These are phyloP conservation scores for Lycodopsis pacificus DNA, from an alignment of 2,797 vertebrate genomes.

Conservation along the genomic window DNA sequence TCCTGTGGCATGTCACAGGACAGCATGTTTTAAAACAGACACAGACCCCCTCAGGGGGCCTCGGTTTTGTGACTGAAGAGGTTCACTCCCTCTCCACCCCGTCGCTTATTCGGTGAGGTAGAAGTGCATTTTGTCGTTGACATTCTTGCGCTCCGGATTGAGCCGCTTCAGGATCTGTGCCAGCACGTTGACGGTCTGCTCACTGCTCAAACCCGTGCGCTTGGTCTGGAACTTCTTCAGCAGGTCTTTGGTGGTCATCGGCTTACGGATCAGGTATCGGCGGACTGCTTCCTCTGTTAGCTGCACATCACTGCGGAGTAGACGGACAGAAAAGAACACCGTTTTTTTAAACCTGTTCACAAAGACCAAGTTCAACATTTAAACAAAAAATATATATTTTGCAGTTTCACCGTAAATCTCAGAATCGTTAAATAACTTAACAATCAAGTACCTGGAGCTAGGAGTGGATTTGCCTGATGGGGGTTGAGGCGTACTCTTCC, in stretches of 20 bases:
- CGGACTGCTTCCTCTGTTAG: slow-evolving; percentile 93
- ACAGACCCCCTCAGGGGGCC: not conserved
- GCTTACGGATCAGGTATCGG: slow-evolving; percentile 92
- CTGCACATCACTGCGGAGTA: slow-evolving; percentile 88
- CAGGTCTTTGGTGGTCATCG: slow-evolving; percentile 96
- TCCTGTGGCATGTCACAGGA: not conserved
- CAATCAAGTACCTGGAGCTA: slow-evolving; percentile 85
- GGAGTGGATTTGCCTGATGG: slow-evolving; percentile 92
- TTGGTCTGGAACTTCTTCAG: slow-evolving; percentile 98
- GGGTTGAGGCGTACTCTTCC: slow-evolving; percentile 91
- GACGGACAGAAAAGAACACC: not conserved
- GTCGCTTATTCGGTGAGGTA: slow-evolving; percentile 90
- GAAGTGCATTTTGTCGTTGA: slow-evolving; percentile 96
- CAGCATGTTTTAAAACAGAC: not conserved
- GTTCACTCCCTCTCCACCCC: not conserved
- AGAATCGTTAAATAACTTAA: not conserved
- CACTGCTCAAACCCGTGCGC: slow-evolving; percentile 93
- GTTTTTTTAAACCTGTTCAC: not conserved
- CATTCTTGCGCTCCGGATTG: slow-evolving; percentile 93
- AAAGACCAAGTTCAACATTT: not conserved
- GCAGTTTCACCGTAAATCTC: not conserved
- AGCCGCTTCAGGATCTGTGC: slow-evolving; percentile 96
- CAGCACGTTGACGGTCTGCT: slow-evolving; percentile 94
- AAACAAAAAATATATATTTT: too few species aligned
- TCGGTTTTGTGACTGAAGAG: not conserved